These are phyloP conservation scores for Meliscaeva auricollis DNA, from an alignment of 2,888 invertebrate species.

Conservation along the genomic window DNA sequence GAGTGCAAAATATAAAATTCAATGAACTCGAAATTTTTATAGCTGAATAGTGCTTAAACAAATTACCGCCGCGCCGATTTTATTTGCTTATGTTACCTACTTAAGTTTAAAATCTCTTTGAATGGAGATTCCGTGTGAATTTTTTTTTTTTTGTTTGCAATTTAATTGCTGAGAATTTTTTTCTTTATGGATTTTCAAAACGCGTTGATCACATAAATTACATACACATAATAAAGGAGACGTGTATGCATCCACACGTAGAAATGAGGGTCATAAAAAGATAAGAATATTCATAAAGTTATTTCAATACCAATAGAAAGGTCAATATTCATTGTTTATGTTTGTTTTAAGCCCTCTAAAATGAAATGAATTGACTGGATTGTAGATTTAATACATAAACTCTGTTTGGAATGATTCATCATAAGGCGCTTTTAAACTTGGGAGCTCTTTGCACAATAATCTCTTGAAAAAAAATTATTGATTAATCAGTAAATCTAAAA, in stretches of 20 bases:
- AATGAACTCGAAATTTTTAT: not conserved
- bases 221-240: not conserved
- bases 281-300: too few species aligned
- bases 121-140: slow-evolving; percentile 7
- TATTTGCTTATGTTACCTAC: slow-evolving; percentile 8
- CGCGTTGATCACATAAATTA: not conserved
- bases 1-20: slow-evolving; percentile 20
- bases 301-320: too few species aligned
- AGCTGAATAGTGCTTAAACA: not conserved
- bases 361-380: too few species aligned
- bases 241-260: not conserved
- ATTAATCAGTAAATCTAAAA: too few species aligned
- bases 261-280: not conserved
- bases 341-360: too few species aligned
- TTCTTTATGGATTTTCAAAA: not conserved
- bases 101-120: slow-evolving; percentile 6
- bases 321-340: too few species aligned
- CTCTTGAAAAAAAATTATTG: too few species aligned
- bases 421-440: too few species aligned
- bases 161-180: slow-evolving; percentile 10
- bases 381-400: too few species aligned
- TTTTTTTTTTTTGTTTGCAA: not conserved
- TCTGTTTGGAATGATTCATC: too few species aligned
- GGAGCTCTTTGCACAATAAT: too few species aligned
- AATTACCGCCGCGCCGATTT: not conserved